Base-by-base conservation (phyloP, 2,797 vertebrate genomes). In the Gobionotothen gibberifrons region DNA sequence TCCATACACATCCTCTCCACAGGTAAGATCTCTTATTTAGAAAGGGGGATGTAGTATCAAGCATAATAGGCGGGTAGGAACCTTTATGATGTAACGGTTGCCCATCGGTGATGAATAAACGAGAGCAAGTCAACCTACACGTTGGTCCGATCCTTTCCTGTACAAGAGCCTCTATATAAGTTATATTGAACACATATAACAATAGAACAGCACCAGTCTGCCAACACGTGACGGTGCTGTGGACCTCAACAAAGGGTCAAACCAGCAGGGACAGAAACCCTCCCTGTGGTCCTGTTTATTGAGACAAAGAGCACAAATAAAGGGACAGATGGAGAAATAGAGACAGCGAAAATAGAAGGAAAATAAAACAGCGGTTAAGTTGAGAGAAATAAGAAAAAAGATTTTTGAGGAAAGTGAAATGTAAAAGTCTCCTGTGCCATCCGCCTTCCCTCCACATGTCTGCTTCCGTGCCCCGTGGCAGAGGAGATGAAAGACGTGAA, bases 181-280 rank as follows among this genome's bases (percentile, higher is more conserved):
- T 7, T 7, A 32, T 7, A 32, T 32, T 32, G 29, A 22, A 22
- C 2, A 21, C 21, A 21, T 21, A 21, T 21, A 21, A 22, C 22
- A 22, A 22, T 22, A 22, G 22, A 22, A 22, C 22, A 22, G 29
- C 29, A 76, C 26, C 10, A 13, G 56, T n/a, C 60, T 58, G 85
- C 76, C 77, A 89, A 69, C 92, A 95, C 93, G 94, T 95, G 94
- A 93, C 78, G 62, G 52, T 86, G 69, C 88, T 95, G 92, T 90
- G 87, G 77, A 54, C 36, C 43, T 40, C 19, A 54, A 93, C 91
- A 93, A 93, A 63, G 80, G 72, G 74, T 95, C 94, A 87, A 78
- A 65, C 76, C 85, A 87, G 87, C 84, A 86, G 91, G 83, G 91
- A 89, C 78, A 87, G 91, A 87, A 85, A 60, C 81, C 47, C 58